These are phyloP conservation scores for Nasonia vitripennis DNA, from an alignment of 1,140 invertebrate genomes.

Conservation along the genomic window DNA sequence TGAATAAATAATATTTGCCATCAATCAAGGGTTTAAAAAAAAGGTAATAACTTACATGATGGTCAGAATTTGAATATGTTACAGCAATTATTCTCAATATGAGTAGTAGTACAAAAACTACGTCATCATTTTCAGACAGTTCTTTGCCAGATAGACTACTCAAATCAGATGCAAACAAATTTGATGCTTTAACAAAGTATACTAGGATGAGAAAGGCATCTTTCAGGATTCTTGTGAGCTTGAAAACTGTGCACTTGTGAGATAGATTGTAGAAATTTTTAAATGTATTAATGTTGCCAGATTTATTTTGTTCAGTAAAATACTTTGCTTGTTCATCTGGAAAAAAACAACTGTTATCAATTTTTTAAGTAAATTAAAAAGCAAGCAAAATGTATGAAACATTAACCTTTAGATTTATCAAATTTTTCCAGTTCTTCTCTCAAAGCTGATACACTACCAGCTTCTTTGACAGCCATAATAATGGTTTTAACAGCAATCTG, in stretches of 20 bases:
- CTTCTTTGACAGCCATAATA: not conserved
- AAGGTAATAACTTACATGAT: no score
- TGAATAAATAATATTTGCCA: no score
- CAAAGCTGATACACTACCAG: not conserved
- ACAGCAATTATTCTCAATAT: no score
- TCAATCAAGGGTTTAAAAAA: no score
- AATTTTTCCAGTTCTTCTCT: not conserved
- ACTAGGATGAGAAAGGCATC: no score
- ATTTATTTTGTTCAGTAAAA: not conserved
- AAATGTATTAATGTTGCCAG: not conserved
- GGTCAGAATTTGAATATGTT: no score
- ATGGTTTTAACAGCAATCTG: not conserved
- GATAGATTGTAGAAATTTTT: not conserved
- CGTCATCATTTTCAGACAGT: not conserved
- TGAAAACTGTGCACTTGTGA: no score
- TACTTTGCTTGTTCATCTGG: not conserved
- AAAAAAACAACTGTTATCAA: no score
- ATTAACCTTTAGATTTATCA: not conserved
- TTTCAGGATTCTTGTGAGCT: no score
- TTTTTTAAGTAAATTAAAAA: no score
- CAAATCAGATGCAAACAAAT: not conserved
- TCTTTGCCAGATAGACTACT: no score
- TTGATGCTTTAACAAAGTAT: not conserved
- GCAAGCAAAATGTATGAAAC: not conserved
- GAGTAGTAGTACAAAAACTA: no score